Conservation (phyloP, 2,113 vertebrate genomes). For the Malurus melanocephalus region DNA sequence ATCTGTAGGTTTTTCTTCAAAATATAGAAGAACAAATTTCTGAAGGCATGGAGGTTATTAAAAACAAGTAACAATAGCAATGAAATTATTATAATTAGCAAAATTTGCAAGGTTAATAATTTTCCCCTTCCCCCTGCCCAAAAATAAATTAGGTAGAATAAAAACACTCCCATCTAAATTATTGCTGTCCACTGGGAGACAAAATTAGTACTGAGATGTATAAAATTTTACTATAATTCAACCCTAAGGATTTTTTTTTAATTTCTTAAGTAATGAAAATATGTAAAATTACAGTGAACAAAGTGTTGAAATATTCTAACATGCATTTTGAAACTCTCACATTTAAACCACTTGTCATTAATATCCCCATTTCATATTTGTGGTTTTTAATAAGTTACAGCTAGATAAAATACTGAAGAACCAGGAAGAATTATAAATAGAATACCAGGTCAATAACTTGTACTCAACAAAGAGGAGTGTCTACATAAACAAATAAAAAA, state of each 20-base stretch:
- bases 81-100: neutral
- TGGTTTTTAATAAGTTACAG: conserved; percentile 60
- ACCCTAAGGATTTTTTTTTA: conserved; percentile 64
- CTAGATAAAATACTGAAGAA: conserved; percentile 40
- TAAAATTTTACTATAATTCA: conserved; percentile 67
- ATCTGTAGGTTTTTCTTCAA: neutral
- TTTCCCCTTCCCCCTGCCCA: neutral
- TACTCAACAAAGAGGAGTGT: conserved; percentile 12
- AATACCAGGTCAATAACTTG: conserved; percentile 35
- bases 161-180: conserved; percentile 63
- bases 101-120: neutral
- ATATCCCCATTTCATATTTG: conserved; percentile 62
- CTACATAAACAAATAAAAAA: conserved; percentile 3
- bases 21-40: conserved; percentile 1
- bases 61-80: neutral
- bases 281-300: conserved; percentile 57
- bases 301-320: conserved; percentile 42
- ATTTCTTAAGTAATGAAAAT: conserved; percentile 68
- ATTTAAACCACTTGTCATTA: conserved; percentile 63
- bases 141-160: conserved; percentile 62
- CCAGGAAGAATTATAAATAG: conserved; percentile 26
- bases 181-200: conserved; percentile 57
- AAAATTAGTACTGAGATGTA: conserved; percentile 62
- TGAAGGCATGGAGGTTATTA: neutral
- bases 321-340: conserved; percentile 37